Percentiles rank a stretch among this genome's conserved stretches.
These are phyloP conservation scores for Ichneumon xanthorius DNA, from an alignment of 2,888 invertebrate genomes.

Conservation along the genomic window DNA sequence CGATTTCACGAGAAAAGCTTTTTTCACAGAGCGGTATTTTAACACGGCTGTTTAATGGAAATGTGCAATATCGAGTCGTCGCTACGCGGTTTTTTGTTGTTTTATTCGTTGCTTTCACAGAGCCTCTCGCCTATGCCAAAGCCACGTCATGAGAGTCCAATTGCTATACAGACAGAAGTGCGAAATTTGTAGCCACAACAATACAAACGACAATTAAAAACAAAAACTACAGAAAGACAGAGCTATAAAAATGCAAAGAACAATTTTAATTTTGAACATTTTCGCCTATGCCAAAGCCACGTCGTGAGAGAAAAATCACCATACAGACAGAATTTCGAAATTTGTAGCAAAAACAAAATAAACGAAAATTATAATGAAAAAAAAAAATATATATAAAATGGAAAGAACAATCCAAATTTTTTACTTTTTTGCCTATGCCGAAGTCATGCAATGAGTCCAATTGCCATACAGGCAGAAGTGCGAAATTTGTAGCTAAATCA, in stretches of 20 bases:
- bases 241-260: not conserved
- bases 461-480: conserved; percentile 46
- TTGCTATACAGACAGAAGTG: conserved; percentile 46
- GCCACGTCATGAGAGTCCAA: conserved; percentile 41
- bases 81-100: conserved; percentile 42
- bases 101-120: conserved; percentile 53
- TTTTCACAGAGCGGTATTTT: conserved; percentile 19
- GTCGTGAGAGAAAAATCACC: conserved; percentile 37
- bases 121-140: conserved; percentile 56
- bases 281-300: conserved; percentile 47
- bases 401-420: no score
- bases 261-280: not conserved
- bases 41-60: conserved; percentile 52
- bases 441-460: conserved; percentile 40
- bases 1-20: conserved; percentile 3
- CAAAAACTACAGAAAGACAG: not conserved
- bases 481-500: conserved; percentile 26
- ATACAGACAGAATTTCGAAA: conserved; percentile 39
- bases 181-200: conserved; percentile 25
- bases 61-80: conserved; percentile 50
- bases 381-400: not conserved
- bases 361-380: not conserved
- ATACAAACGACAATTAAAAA: not conserved
- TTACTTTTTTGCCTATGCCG: conserved; percentile 27
- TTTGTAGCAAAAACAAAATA: not conserved